These are phyloP conservation scores for Squalus acanthias DNA, from an alignment of 2,797 vertebrate genomes.

Conservation along the genomic window DNA sequence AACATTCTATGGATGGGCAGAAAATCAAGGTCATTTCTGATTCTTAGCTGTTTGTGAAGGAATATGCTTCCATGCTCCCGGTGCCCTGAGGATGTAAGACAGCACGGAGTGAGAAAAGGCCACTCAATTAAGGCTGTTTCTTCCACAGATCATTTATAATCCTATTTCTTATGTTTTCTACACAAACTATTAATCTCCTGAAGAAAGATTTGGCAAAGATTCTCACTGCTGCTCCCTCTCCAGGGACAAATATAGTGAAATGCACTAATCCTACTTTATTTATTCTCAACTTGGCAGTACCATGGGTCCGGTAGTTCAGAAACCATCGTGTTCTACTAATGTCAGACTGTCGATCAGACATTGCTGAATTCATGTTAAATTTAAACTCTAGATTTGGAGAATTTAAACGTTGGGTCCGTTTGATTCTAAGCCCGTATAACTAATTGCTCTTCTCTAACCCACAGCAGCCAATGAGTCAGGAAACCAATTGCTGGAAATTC, in stretches of 20 bases:
- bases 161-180: neutral
- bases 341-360: neutral
- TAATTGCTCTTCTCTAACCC: neutral
- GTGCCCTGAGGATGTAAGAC: neutral
- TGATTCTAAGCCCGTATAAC: neutral
- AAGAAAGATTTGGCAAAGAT: neutral
- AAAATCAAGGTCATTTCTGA: neutral
- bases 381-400: neutral
- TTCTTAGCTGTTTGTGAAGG: neutral
- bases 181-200: neutral
- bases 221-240: neutral
- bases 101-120: neutral
- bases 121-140: neutral
- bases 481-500: neutral
- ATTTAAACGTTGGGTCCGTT: neutral
- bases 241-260: neutral
- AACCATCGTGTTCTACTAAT: neutral
- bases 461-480: neutral
- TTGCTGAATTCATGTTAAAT: neutral
- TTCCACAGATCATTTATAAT: constrained; percentile 12
- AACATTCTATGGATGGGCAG: neutral
- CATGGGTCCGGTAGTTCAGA: neutral
- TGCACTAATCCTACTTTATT: neutral
- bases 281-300: neutral
- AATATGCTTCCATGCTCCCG: neutral